phyloP scores from a whole-genome alignment of 2,888 invertebrate genomes.

The Morpho achilles region DNA sequence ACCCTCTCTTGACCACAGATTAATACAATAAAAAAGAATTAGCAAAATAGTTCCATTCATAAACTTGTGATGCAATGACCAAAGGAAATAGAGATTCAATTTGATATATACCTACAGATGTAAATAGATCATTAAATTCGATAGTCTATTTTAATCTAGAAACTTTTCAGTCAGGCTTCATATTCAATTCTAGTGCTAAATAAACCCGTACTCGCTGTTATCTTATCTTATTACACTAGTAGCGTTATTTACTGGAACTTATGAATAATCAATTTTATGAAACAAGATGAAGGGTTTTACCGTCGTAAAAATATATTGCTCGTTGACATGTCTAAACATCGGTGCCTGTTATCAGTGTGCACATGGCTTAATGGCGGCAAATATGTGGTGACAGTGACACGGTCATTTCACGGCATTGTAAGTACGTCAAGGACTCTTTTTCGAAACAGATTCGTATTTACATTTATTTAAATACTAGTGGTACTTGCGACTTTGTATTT shows the following conservation, averaged over 20 bases:
- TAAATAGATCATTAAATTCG: too few species aligned
- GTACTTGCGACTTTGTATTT: too few species aligned
- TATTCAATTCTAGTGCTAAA: slow-evolving; percentile 8
- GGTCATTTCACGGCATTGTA: slow-evolving; percentile 41
- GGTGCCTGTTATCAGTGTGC: slow-evolving; percentile 40
- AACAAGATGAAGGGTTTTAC: slow-evolving; percentile 49
- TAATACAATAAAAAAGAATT: too few species aligned
- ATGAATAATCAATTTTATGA: slow-evolving; percentile 62
- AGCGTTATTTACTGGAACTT: slow-evolving; percentile 48
- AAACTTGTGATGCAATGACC: too few species aligned
- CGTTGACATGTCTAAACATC: slow-evolving; percentile 53
- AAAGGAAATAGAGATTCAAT: too few species aligned
- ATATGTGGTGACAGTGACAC: slow-evolving; percentile 52
- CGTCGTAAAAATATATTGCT: slow-evolving; percentile 47
- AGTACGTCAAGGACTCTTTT: slow-evolving; percentile 19
- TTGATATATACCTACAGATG: too few species aligned
- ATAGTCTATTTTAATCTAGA: neutral
- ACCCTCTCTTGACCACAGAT: too few species aligned
- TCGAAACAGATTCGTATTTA: slow-evolving; percentile 10
- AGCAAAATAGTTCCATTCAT: too few species aligned
- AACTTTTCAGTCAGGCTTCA: slow-evolving; percentile 16
- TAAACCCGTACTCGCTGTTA: slow-evolving; percentile 30
- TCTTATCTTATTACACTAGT: slow-evolving; percentile 58
- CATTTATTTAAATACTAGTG: too few species aligned
- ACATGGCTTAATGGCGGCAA: slow-evolving; percentile 37